Percentiles rank a stretch among this genome's conserved stretches.
Conservation (phyloP, 2,113 vertebrate species). For the Coracopsis vasa region DNA sequence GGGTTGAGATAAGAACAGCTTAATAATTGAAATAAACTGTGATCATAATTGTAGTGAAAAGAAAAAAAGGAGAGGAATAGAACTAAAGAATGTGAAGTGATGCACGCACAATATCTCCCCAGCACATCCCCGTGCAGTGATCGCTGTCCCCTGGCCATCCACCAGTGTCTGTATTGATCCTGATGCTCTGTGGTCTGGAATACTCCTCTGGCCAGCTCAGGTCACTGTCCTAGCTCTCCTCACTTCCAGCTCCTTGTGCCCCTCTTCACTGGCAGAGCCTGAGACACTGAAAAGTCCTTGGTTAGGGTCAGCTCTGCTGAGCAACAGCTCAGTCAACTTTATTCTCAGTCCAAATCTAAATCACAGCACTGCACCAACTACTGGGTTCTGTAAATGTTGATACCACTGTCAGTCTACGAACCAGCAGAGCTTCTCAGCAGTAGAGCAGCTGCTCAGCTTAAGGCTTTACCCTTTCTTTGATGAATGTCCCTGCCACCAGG, state of each 20-base stretch:
- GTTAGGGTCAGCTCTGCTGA: neutral
- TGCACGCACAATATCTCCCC: neutral
- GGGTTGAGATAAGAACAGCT: neutral
- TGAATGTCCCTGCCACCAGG: rapidly evolving
- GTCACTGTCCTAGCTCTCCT: neutral
- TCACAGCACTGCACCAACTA: neutral
- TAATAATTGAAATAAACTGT: neutral
- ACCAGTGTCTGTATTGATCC: neutral
- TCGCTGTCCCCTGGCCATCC: neutral
- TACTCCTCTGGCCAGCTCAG: neutral
- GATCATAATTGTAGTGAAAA: neutral
- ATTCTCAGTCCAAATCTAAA: neutral
- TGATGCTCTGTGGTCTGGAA: neutral
- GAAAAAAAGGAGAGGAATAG: neutral
- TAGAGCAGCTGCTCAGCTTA: neutral
- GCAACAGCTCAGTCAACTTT: neutral
- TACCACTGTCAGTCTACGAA: neutral
- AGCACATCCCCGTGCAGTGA: neutral
- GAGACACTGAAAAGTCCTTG: neutral
- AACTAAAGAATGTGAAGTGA: neutral
- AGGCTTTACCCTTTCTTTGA: neutral
- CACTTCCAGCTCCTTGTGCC: neutral
- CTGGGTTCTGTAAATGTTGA: neutral
- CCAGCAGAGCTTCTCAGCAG: neutral
- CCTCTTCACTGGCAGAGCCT: neutral